phyloP scores from a whole-genome alignment of 2,888 invertebrate species.

The Tryphoninae sp. region DNA sequence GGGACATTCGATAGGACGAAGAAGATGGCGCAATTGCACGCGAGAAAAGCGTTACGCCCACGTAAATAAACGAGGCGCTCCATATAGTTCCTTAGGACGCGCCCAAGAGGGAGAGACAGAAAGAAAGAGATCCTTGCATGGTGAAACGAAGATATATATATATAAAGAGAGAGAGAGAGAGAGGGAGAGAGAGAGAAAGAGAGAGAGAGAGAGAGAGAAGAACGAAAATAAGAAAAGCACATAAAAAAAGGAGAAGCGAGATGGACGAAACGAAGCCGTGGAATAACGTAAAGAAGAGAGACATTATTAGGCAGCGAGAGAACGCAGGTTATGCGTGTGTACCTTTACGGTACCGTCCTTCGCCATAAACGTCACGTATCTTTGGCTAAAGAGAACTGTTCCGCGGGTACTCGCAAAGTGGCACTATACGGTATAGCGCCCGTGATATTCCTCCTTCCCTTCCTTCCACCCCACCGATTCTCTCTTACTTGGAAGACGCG shows the following conservation, averaged over 20 bases:
- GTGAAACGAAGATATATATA: constrained; percentile 36
- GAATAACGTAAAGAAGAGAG: constrained; percentile 59
- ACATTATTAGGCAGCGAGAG: constrained; percentile 59
- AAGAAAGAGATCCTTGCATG: not conserved
- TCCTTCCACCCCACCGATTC: constrained; percentile 31
- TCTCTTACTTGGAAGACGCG: constrained; percentile 49
- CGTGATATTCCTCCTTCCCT: constrained; percentile 32
- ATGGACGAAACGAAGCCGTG: constrained; percentile 42
- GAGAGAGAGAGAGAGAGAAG: no score
- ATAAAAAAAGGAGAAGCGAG: constrained; percentile 40
- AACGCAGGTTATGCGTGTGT: constrained; percentile 57
- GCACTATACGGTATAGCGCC: constrained; percentile 44
- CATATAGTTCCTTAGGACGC: constrained; percentile 34
- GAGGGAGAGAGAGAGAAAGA: no score
- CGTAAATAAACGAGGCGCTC: constrained; percentile 62
- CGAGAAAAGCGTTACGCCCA: constrained; percentile 71
- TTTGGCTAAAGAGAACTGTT: constrained; percentile 74
- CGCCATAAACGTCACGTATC: constrained; percentile 77
- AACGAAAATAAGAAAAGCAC: constrained; percentile 61
- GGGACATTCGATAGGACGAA: constrained; percentile 29
- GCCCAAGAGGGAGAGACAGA: not conserved
- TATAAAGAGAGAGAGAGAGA: no score
- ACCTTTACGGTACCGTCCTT: constrained; percentile 74
- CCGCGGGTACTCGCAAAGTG: constrained; percentile 61
- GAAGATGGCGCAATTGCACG: constrained; percentile 58